These are phyloP conservation scores for Drosophila austrosaltans DNA, from an alignment of 2,888 invertebrate species.

Conservation along the genomic window DNA sequence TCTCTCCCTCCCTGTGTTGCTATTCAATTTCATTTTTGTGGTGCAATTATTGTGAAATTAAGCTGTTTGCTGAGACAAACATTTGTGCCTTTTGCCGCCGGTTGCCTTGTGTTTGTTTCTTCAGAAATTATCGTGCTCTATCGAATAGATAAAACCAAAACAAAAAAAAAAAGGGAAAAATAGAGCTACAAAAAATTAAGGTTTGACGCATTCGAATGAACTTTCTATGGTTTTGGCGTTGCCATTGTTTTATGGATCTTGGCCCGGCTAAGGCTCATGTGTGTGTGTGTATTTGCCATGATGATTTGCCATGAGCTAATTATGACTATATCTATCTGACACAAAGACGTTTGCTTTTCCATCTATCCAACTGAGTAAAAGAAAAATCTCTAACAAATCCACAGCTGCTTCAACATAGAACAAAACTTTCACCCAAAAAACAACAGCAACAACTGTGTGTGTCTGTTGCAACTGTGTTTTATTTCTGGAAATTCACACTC, in stretches of 20 bases:
- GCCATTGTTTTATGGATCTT: slow-evolving; percentile 32
- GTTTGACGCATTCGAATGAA: slow-evolving; percentile 48
- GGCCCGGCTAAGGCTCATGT: slow-evolving; percentile 43
- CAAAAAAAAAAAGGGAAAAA: not conserved
- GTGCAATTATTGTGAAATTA: slow-evolving; percentile 75
- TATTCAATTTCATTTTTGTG: slow-evolving; percentile 62
- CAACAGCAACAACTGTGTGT: slow-evolving; percentile 32
- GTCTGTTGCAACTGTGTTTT: slow-evolving; percentile 71
- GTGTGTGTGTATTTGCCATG: slow-evolving; percentile 61
- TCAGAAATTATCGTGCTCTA: slow-evolving; percentile 15
- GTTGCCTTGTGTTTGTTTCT: slow-evolving; percentile 4
- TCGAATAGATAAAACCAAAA: slow-evolving; percentile 38
- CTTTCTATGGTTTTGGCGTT: slow-evolving; percentile 55
- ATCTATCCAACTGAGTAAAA: slow-evolving; percentile 22
- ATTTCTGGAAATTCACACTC: slow-evolving; percentile 74
- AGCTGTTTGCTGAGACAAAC: slow-evolving; percentile 55
- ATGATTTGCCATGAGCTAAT: slow-evolving; percentile 75
- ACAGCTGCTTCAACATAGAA: slow-evolving; percentile 51
- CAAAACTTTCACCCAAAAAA: slow-evolving; percentile 73
- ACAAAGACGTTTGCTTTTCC: slow-evolving; percentile 55
- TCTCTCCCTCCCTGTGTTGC: slow-evolving; percentile 31
- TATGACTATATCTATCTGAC: slow-evolving; percentile 51
- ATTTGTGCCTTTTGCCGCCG: not conserved
- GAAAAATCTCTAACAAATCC: slow-evolving; percentile 73
- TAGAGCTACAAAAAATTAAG: slow-evolving; percentile 2